phyloP scores from a whole-genome alignment of 1,140 invertebrate species.

The Habropoda laboriosa region DNA sequence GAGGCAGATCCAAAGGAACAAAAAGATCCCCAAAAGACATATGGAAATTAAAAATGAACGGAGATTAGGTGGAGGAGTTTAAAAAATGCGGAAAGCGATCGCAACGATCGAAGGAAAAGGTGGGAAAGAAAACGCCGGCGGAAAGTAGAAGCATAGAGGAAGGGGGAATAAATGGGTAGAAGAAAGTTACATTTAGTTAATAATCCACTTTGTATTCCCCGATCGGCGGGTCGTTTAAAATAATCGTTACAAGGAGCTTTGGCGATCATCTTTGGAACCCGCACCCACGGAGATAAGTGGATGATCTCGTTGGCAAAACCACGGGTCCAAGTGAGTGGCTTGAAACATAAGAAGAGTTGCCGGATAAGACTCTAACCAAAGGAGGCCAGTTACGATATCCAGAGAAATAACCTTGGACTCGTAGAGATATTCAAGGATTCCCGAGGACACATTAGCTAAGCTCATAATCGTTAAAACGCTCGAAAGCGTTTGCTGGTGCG shows the following conservation, averaged over 20 bases:
- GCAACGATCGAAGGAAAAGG: background rate
- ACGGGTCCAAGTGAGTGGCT: background rate
- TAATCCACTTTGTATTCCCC: slow-evolving; percentile 78
- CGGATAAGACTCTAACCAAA: slow-evolving; percentile 28
- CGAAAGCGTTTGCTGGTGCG: background rate
- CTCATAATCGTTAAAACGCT: slow-evolving; percentile 32
- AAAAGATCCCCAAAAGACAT: background rate
- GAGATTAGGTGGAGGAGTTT: background rate
- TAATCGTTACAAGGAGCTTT: slow-evolving; percentile 73
- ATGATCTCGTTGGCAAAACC: slow-evolving; percentile 12
- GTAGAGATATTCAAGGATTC: slow-evolving; percentile 30
- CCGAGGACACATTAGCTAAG: slow-evolving; percentile 42
- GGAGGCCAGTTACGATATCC: background rate
- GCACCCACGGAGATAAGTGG: slow-evolving; percentile 46
- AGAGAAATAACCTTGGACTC: slow-evolving; percentile 9
- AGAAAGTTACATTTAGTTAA: slow-evolving; percentile 74
- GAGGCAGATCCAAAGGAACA: background rate
- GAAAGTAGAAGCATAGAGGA: background rate
- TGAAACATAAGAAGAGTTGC: slow-evolving; percentile 25
- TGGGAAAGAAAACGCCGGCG: background rate
- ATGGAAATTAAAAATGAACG: background rate
- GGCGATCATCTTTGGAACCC: slow-evolving; percentile 47
- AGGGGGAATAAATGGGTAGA: slow-evolving; percentile 31
- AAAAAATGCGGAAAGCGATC: background rate
- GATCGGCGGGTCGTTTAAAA: slow-evolving; percentile 73